Percentiles rank a stretch among this genome's conserved stretches.
phyloP scores from a whole-genome alignment of 1,140 invertebrate genomes.

The Dendroctonus valens region DNA sequence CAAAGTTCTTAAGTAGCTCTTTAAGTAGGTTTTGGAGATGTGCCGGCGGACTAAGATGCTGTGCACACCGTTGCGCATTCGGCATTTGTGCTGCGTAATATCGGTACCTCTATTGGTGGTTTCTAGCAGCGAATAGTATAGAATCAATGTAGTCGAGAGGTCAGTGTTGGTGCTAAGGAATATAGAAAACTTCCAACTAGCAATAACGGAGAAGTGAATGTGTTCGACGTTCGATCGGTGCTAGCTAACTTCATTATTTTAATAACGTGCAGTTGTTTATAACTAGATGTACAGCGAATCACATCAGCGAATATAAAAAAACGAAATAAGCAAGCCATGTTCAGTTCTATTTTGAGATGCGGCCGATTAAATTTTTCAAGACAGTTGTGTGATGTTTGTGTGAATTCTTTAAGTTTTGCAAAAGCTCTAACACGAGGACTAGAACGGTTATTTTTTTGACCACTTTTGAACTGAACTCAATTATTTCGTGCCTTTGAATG shows the following conservation, averaged over 20 bases:
- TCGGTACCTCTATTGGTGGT: no score
- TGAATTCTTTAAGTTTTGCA: conserved; percentile 2
- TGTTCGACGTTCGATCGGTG: not conserved
- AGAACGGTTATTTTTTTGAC: not conserved
- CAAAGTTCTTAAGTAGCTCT: not conserved
- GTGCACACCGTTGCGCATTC: no score
- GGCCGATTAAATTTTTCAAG: conserved; percentile 14
- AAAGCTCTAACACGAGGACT: conserved; percentile 5
- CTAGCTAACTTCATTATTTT: conserved; percentile 9
- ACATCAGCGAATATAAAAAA: conserved; percentile 6
- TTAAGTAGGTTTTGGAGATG: not conserved
- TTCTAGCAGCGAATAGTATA: no score
- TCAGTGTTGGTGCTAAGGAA: no score
- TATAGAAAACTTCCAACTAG: no score
- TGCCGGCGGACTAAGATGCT: no score
- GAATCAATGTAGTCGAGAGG: no score
- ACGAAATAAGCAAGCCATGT: conserved; percentile 8
- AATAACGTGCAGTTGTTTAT: conserved; percentile 23
- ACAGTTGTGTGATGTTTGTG: conserved; percentile 20
- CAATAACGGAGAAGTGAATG: not conserved
- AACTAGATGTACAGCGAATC: conserved; percentile 1
- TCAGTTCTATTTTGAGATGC: conserved; percentile 25
- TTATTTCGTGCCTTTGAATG: not conserved
- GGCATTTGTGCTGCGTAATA: no score
- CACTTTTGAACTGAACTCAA: not conserved